Evolutionary conservation across 2,113 vertebrate species (phyloP).

Genomic region (Acanthisitta chloris): DNA sequence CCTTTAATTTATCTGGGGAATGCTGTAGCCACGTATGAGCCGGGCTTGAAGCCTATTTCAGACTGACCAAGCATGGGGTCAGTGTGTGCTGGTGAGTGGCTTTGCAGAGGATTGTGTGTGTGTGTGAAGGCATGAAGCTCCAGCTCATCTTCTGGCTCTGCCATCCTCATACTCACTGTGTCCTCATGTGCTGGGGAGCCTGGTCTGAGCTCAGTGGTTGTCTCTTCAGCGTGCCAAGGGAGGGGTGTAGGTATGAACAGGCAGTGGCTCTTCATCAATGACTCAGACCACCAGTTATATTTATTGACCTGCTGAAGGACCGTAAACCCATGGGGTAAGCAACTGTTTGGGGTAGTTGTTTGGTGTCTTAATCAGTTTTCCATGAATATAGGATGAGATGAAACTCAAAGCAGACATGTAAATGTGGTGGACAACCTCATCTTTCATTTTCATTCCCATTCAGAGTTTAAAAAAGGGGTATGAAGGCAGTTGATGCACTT

Average conservation of each 20-base stretch:
- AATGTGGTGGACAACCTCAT: not conserved
- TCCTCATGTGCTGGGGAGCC: not conserved
- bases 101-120: not conserved
- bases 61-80: rapidly evolving
- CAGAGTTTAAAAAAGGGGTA: not conserved
- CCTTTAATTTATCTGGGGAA: not conserved
- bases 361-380: not conserved
- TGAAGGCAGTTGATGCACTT: not conserved
- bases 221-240: not conserved
- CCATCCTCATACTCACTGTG: rapidly evolving
- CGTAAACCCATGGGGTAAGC: not conserved
- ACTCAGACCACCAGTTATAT: not conserved
- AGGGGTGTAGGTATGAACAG: not conserved
- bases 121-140: not conserved
- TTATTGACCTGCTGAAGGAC: not conserved
- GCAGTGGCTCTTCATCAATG: not conserved
- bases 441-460: not conserved
- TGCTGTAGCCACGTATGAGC: not conserved
- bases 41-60: not conserved
- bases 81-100: rapidly evolving
- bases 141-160: not conserved
- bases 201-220: not conserved
- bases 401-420: not conserved
- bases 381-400: not conserved
- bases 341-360: not conserved